Evolutionary conservation across 2,888 invertebrate genomes (phyloP).

Genomic region (Orgyia antiqua): DNA sequence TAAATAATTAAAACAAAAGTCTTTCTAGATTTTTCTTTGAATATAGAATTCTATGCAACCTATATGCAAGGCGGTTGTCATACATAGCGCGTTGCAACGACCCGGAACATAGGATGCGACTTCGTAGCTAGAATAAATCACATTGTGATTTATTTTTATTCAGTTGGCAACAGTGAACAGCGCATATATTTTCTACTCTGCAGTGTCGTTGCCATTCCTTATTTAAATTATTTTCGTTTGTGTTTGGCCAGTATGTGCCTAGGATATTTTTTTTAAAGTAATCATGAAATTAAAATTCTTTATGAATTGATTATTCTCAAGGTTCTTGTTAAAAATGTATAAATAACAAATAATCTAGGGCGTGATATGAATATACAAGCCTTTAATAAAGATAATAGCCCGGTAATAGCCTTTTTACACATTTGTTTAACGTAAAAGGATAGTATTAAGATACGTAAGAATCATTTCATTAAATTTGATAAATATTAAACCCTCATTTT

Average conservation of each 20-base stretch:
- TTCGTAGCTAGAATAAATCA: slow-evolving; percentile 64
- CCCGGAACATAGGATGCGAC: slow-evolving; percentile 45
- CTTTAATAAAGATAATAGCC: too few relatives aligned
- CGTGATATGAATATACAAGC: too few relatives aligned
- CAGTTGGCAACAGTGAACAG: slow-evolving; percentile 56
- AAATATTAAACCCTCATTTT: too few relatives aligned
- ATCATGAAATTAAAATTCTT: too few relatives aligned
- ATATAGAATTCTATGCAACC: slow-evolving; percentile 34
- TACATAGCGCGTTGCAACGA: slow-evolving; percentile 38
- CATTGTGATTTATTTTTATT: slow-evolving; percentile 74
- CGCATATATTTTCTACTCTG: slow-evolving; percentile 39
- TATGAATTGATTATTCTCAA: too few relatives aligned
- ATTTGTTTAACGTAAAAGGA: too few relatives aligned
- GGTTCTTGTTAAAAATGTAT: too few relatives aligned
- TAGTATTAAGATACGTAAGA: too few relatives aligned
- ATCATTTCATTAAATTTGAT: too few relatives aligned
- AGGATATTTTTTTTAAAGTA: slow-evolving; percentile 16
- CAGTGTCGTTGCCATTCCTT: slow-evolving; percentile 48
- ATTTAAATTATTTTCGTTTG: slow-evolving; percentile 50
- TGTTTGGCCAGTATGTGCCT: slow-evolving; percentile 26
- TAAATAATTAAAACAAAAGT: slow-evolving; percentile 20
- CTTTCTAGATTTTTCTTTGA: slow-evolving; percentile 19
- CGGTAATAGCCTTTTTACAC: too few relatives aligned
- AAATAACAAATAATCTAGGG: too few relatives aligned
- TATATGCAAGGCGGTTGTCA: slow-evolving; percentile 37